A percentile compares a stretch with the other conserved stretches of the same genome.
Evolutionary conservation across 2,113 vertebrate genomes (phyloP).

Genomic region (Nicator chloris): DNA sequence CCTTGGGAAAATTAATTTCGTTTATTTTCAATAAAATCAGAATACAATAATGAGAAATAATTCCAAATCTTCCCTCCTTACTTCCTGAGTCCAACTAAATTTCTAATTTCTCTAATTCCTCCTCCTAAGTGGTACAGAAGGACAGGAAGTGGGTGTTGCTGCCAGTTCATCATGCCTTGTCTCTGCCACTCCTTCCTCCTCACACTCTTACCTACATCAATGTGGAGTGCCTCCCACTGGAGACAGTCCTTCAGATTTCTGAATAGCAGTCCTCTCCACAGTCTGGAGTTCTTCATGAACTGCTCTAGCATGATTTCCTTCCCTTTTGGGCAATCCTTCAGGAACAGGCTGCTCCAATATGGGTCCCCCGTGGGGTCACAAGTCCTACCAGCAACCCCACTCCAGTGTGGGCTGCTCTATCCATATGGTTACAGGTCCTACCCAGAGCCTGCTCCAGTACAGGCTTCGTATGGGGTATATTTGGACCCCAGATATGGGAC

Average conservation of each 20-base stretch:
- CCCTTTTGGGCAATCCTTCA: neutral
- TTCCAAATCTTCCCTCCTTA: neutral
- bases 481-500: no score
- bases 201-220: neutral
- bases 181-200: neutral
- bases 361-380: rapidly evolving
- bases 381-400: neutral
- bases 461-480: rapidly evolving
- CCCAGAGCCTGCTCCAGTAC: neutral
- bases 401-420: neutral
- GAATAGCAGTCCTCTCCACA: rapidly evolving
- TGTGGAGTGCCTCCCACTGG: rapidly evolving
- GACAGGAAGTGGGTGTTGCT: rapidly evolving
- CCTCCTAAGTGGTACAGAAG: rapidly evolving
- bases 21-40: neutral
- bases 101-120: neutral
- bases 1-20: neutral
- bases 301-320: rapidly evolving
- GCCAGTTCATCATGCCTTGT: neutral
- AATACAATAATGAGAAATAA: neutral
- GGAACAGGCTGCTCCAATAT: neutral
- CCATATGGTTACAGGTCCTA: neutral
- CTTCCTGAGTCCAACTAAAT: neutral
- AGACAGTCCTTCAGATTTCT: neutral
- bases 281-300: neutral